Evolutionary conservation across 2,113 vertebrate species (phyloP).

Genomic region (Phainopepla nitens): DNA sequence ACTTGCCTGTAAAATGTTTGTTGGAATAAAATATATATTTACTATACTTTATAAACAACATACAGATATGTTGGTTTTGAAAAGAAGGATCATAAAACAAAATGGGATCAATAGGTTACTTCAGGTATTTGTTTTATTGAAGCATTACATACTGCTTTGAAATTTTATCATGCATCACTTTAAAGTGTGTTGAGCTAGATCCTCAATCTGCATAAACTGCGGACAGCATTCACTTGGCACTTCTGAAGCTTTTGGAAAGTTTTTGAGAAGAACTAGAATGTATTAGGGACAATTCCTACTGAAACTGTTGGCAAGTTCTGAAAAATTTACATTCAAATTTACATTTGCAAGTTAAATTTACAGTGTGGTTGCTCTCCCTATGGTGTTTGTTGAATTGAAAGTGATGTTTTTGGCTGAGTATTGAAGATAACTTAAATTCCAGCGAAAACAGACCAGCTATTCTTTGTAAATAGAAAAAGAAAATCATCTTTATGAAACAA

Average conservation of each 20-base stretch:
- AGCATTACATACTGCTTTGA: not conserved
- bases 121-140: conserved; percentile 17
- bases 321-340: not conserved
- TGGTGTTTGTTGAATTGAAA: not conserved
- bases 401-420: not conserved
- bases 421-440: not conserved
- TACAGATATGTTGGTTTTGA: not conserved
- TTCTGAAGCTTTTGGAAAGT: not conserved
- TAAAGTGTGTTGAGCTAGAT: not conserved
- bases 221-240: not conserved
- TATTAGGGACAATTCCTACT: not conserved
- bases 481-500: not conserved
- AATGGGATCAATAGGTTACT: not conserved
- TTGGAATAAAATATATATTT: not conserved
- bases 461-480: not conserved
- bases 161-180: not conserved
- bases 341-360: not conserved
- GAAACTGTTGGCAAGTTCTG: not conserved
- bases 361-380: not conserved
- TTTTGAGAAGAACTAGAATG: not conserved
- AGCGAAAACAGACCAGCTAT: not conserved
- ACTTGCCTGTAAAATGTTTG: not conserved
- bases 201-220: not conserved
- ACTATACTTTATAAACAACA: not conserved
- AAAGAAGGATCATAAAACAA: conserved; percentile 4